A percentile compares a stretch with the other conserved stretches of the same genome.
Conservation (phyloP, 92 coral and sea anemone genomes). For the Paramuricea clavata region DNA sequence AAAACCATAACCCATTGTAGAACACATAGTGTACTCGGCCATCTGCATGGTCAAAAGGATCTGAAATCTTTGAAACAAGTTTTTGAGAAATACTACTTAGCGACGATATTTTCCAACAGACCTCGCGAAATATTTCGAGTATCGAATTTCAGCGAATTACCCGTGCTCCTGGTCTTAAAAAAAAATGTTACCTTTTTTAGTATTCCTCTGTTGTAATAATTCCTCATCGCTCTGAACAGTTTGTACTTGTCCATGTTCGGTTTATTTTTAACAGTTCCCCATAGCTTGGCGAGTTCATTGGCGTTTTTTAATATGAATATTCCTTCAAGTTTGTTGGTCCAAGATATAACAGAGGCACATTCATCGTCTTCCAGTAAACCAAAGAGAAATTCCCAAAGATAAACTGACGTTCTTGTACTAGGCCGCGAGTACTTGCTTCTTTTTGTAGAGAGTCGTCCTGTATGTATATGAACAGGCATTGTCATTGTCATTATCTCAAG, state of each 20-base stretch:
- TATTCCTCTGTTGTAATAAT: constrained; percentile 26
- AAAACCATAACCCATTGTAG: too few relatives aligned
- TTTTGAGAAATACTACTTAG: too few relatives aligned
- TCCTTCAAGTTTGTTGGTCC: neutral
- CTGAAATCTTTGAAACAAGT: too few relatives aligned
- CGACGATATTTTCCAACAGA: too few relatives aligned
- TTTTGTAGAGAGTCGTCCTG: too few relatives aligned
- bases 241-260: constrained; percentile 41
- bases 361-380: constrained; percentile 30
- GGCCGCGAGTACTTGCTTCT: neutral
- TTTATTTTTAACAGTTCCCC: constrained; percentile 38
- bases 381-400: constrained; percentile 43
- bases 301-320: constrained; percentile 8
- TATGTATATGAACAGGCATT: too few relatives aligned
- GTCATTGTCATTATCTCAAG: too few relatives aligned
- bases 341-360: constrained; percentile 4
- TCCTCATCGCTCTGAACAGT: constrained; percentile 22
- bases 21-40: too few relatives aligned
- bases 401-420: neutral
- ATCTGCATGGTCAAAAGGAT: too few relatives aligned
- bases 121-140: too few relatives aligned
- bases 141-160: too few relatives aligned
- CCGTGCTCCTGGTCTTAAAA: too few relatives aligned
- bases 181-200: constrained; percentile 45
- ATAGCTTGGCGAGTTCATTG: constrained; percentile 28